phyloP scores from a whole-genome alignment of 1,140 invertebrate genomes.

The Ceratina australensis region DNA sequence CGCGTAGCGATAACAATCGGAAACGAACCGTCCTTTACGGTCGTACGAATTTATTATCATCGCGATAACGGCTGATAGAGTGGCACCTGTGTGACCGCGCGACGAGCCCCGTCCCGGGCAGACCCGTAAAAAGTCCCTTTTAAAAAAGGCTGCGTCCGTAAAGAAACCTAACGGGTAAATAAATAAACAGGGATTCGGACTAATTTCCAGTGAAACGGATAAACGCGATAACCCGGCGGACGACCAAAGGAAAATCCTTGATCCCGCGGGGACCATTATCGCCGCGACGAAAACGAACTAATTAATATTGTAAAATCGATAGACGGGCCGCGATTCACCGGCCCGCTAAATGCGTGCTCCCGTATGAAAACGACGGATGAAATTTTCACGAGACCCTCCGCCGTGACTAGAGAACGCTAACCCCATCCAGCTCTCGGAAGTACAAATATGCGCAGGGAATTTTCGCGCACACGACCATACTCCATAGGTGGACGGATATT shows the following conservation, averaged over 20 bases:
- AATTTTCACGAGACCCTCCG: conserved; percentile 42
- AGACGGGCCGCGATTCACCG: not conserved
- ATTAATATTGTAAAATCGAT: conserved; percentile 39
- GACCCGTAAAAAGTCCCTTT: not conserved
- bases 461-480: not conserved
- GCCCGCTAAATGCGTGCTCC: conserved; percentile 11
- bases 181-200: not conserved
- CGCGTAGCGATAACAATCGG: conserved; percentile 40
- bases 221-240: not conserved
- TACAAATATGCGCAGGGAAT: conserved; percentile 10
- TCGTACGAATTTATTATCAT: conserved; percentile 31
- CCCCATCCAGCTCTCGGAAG: not conserved
- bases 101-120: not conserved
- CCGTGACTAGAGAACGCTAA: not conserved
- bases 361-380: conserved; percentile 49
- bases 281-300: not conserved
- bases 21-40: conserved; percentile 31
- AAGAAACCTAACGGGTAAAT: conserved; percentile 1
- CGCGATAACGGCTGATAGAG: conserved; percentile 23
- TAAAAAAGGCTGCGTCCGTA: not conserved
- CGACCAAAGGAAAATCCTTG: not conserved
- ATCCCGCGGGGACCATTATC: not conserved
- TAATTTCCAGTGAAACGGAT: not conserved
- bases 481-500: not conserved
- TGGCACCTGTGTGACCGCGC: conserved; percentile 29